Evolutionary conservation across 2,797 vertebrate species (phyloP).

Genomic region (Megalops cyprinoides): DNA sequence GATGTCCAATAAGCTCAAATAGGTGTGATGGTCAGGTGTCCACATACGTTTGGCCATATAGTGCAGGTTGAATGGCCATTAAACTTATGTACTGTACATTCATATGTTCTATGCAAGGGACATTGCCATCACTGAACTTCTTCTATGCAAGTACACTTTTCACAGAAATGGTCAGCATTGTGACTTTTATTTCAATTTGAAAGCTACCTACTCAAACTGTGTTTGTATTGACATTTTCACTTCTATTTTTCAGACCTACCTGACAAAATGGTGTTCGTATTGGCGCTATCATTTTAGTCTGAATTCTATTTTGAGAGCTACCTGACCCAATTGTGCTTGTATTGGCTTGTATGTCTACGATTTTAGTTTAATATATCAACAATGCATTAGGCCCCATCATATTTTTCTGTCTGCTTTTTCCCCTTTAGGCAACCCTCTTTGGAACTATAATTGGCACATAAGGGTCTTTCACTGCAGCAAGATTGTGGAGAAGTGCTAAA

Average conservation of each 20-base stretch:
- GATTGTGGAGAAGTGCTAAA: too few relatives aligned
- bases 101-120: too few relatives aligned
- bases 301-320: slow-evolving; percentile 1
- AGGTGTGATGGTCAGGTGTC: too few relatives aligned
- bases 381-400: background rate
- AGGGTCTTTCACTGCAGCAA: too few relatives aligned
- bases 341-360: background rate
- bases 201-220: background rate
- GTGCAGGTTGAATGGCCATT: too few relatives aligned
- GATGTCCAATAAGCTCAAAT: too few relatives aligned
- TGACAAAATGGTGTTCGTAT: background rate
- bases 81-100: too few relatives aligned
- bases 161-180: too few relatives aligned
- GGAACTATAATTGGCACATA: too few relatives aligned
- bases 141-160: background rate
- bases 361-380: background rate
- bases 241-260: background rate
- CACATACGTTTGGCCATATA: too few relatives aligned
- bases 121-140: background rate
- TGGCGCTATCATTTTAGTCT: background rate
- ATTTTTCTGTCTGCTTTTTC: background rate
- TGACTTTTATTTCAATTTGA: background rate
- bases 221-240: background rate
- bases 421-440: too few relatives aligned
- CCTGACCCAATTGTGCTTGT: background rate